Conservation (phyloP, 2,888 invertebrate genomes). For the Pocota personata region DNA sequence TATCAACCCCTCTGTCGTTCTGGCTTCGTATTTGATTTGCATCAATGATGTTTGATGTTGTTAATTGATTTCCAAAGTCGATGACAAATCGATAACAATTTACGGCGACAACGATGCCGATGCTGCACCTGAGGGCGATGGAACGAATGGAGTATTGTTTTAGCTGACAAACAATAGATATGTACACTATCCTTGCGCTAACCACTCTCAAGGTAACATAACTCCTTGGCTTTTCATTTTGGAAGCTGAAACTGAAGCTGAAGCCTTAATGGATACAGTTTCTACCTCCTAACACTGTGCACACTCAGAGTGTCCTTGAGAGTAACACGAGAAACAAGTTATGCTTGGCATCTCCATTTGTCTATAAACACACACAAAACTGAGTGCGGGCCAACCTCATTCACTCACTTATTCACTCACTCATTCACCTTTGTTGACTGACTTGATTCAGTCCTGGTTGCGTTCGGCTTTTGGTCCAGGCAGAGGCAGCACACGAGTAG, state of each 20-base stretch:
- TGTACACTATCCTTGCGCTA: constrained; percentile 43
- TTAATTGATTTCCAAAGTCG: constrained; percentile 83
- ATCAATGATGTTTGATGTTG: constrained; percentile 81
- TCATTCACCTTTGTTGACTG: constrained; percentile 34
- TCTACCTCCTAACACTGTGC: not conserved
- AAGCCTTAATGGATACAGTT: constrained; percentile 12
- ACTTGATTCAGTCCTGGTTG: constrained; percentile 21
- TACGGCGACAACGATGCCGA: constrained; percentile 31
- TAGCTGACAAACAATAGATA: constrained; percentile 62
- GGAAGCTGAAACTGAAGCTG: constrained; percentile 26
- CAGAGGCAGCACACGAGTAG: constrained; percentile 3
- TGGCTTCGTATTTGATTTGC: constrained; percentile 70
- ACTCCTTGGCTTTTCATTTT: constrained; percentile 67
- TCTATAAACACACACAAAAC: constrained; percentile 25
- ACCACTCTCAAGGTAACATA: constrained; percentile 71
- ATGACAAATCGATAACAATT: constrained; percentile 74
- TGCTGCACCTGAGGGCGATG: constrained; percentile 25
- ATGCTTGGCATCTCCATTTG: constrained; percentile 41
- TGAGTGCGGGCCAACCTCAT: constrained; percentile 22
- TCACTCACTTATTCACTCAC: constrained; percentile 2
- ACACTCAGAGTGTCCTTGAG: constrained; percentile 56
- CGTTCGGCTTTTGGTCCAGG: not conserved
- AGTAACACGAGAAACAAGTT: constrained; percentile 65
- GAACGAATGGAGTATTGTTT: constrained; percentile 70
- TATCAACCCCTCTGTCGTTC: constrained; percentile 2